Evolutionary conservation across 2,797 vertebrate genomes (phyloP).

Genomic region (Gymnoscopelus braueri): DNA sequence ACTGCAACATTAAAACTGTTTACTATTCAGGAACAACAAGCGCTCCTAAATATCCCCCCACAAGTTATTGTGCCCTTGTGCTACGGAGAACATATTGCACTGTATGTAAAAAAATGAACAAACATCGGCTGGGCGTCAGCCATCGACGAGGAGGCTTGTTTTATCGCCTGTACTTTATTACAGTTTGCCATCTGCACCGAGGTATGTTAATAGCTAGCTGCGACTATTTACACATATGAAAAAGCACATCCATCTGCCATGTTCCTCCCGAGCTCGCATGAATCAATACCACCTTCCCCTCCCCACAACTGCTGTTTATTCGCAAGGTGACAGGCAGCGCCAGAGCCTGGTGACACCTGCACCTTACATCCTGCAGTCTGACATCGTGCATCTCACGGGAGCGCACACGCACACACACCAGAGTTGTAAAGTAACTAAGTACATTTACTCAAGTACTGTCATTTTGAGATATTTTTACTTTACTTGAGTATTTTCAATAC

Average conservation of each 20-base stretch:
- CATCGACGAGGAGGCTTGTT: slow-evolving; percentile 76
- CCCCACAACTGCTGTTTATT: slow-evolving; percentile 87
- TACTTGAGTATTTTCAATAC: too few relatives aligned
- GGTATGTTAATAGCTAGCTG: slow-evolving; percentile 86
- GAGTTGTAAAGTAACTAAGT: too few relatives aligned
- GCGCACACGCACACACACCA: slow-evolving; percentile 19
- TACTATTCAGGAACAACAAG: slow-evolving; percentile 80
- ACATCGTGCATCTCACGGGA: slow-evolving; percentile 69
- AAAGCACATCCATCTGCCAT: slow-evolving; percentile 88
- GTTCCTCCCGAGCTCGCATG: slow-evolving; percentile 81
- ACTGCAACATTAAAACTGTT: slow-evolving; percentile 76
- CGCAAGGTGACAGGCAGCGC: slow-evolving; percentile 83
- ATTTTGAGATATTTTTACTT: too few relatives aligned
- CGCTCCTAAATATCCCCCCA: slow-evolving; percentile 75
- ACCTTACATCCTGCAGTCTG: slow-evolving; percentile 78
- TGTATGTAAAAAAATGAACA: slow-evolving; percentile 82
- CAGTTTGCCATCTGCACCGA: slow-evolving; percentile 87
- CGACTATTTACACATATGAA: slow-evolving; percentile 84
- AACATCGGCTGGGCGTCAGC: slow-evolving; percentile 76
- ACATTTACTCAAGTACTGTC: too few relatives aligned
- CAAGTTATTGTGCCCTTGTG: slow-evolving; percentile 81
- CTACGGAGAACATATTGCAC: slow-evolving; percentile 79
- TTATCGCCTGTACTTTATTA: slow-evolving; percentile 88
- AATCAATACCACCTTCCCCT: slow-evolving; percentile 85
- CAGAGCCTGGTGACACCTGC: slow-evolving; percentile 80